Percentiles rank a stretch among this genome's conserved stretches.
Conservation (phyloP, 2,797 vertebrate species). For the Muraenolepis orangiensis region DNA sequence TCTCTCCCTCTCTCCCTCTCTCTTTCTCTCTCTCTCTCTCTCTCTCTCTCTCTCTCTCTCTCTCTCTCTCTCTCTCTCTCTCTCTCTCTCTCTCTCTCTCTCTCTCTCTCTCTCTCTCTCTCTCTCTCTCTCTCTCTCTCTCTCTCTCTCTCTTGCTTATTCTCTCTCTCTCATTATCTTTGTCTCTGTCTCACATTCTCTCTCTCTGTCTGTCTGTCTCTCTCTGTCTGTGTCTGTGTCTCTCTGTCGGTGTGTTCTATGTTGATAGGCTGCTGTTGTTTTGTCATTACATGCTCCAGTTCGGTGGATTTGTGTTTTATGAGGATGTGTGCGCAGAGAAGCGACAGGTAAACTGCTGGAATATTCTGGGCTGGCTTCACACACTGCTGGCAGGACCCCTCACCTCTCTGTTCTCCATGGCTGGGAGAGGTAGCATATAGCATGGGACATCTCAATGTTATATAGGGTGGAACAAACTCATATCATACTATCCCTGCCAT, state of each 20-base stretch:
- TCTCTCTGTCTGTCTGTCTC: constrained; percentile 31
- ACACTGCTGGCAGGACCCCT: constrained; percentile 31
- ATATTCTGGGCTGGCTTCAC: constrained; percentile 38
- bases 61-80: no score
- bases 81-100: no score
- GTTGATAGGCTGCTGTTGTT: constrained; percentile 63
- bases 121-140: constrained; percentile 32
- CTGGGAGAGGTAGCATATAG: neutral
- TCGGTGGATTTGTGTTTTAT: constrained; percentile 77
- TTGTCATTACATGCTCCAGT: constrained; percentile 74
- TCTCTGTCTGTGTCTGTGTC: constrained; percentile 24
- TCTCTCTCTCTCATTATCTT: no score
- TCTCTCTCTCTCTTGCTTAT: no score
- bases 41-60: constrained; percentile 24
- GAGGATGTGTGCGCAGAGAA: constrained; percentile 70
- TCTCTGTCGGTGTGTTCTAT: constrained; percentile 42
- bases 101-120: constrained; percentile 30
- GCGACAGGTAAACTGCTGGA: constrained; percentile 67
- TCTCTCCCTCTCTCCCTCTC: constrained; percentile 29
- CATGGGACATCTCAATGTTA: neutral
- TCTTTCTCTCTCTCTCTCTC: constrained; percentile 33
- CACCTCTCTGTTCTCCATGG: neutral
- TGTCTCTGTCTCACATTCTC: constrained; percentile 30
- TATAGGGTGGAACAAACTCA: neutral
- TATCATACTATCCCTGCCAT: neutral